phyloP scores from a whole-genome alignment of 2,797 vertebrate genomes.

The Percopsis omiscomaycus region DNA sequence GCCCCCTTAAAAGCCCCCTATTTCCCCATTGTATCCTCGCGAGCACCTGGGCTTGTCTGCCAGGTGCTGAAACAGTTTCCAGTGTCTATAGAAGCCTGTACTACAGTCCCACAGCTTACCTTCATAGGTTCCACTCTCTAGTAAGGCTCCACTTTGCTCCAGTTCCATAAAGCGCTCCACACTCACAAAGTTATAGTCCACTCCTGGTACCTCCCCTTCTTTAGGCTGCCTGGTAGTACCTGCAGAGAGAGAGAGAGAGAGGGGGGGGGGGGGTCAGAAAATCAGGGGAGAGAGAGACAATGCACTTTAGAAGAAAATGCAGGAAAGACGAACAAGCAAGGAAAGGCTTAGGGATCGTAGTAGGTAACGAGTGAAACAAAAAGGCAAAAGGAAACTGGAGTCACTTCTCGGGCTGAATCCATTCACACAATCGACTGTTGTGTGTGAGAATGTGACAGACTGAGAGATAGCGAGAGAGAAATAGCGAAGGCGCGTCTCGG shows the following conservation, averaged over 20 bases:
- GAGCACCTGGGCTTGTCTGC: slow-evolving; percentile 28
- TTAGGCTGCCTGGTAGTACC: slow-evolving; percentile 99
- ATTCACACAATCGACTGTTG: slow-evolving; percentile 56
- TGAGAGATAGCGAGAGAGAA: slow-evolving; percentile 17
- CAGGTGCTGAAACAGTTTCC: slow-evolving; percentile 29
- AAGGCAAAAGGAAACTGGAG: slow-evolving; percentile 52
- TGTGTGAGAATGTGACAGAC: slow-evolving; percentile 56
- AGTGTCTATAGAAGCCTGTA: not conserved
- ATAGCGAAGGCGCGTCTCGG: slow-evolving; percentile 12
- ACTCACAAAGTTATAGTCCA: slow-evolving; percentile 99
- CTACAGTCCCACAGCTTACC: slow-evolving; percentile 76
- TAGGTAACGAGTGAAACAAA: slow-evolving; percentile 50
- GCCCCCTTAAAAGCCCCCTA: slow-evolving; percentile 17
- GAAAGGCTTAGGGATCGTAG: slow-evolving; percentile 41
- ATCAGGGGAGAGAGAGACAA: slow-evolving; percentile 1
- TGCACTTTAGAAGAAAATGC: slow-evolving; percentile 67
- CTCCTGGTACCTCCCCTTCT: slow-evolving; percentile 97
- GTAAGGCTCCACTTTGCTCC: slow-evolving; percentile 97
- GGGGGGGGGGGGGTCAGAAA: not conserved
- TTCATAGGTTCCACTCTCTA: slow-evolving; percentile 99
- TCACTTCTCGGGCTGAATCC: slow-evolving; percentile 60
- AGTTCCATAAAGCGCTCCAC: slow-evolving; percentile 99
- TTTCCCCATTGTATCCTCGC: slow-evolving; percentile 24
- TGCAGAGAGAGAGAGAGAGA: slow-evolving; percentile 52
- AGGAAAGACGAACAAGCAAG: slow-evolving; percentile 58